Conservation (phyloP, 2,113 vertebrate genomes). For the Synodontis membranacea region DNA sequence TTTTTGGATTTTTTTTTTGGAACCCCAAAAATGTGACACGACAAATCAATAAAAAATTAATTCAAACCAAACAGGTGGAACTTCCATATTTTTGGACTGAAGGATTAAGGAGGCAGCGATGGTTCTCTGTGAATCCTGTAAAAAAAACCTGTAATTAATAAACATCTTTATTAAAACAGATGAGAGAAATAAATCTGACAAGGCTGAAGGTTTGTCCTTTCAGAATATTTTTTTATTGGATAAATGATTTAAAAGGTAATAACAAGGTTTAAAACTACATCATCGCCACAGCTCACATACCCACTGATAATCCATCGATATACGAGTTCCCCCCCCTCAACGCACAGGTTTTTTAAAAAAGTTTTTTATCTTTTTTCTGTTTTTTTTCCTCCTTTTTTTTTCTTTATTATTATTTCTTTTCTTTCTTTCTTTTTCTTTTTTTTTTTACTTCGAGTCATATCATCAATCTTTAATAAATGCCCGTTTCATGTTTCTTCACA, state of each 20-base stretch:
- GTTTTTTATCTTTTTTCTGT: conserved; percentile 43
- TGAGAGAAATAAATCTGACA: conserved; percentile 11
- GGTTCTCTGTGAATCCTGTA: background rate
- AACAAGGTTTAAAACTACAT: conserved; percentile 99
- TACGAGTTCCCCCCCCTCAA: conserved; percentile 62
- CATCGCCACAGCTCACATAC: conserved; percentile 96
- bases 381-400: conserved; percentile 67
- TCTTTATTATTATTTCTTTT: background rate
- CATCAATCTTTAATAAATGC: conserved; percentile 85
- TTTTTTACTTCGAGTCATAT: conserved; percentile 78
- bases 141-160: background rate
- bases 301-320: conserved; percentile 85
- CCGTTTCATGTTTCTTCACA: conserved; percentile 86
- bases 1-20: too few relatives aligned
- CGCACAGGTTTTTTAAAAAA: conserved; percentile 65
- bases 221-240: conserved; percentile 91
- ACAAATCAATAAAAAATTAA: too few relatives aligned
- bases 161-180: background rate
- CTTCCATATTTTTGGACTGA: background rate
- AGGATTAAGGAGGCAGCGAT: background rate
- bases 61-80: too few relatives aligned
- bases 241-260: conserved; percentile 99
- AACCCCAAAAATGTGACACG: too few relatives aligned
- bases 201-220: conserved; percentile 57
- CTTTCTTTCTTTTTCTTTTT: conserved; percentile 70